Conservation (phyloP, 2,113 vertebrate species). For the Engystomops pustulosus region DNA sequence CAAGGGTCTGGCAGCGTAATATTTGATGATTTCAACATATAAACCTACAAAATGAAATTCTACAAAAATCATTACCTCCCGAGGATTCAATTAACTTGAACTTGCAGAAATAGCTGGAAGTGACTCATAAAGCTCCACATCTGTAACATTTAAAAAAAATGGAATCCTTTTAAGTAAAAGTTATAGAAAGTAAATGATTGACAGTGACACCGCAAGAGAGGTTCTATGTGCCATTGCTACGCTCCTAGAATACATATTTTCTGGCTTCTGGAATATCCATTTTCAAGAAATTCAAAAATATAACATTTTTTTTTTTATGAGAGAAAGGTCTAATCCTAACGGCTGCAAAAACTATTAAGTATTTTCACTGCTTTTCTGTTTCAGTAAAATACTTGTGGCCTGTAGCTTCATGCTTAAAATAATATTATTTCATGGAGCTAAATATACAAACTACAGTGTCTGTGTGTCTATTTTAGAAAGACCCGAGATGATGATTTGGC, state of each 20-base stretch:
- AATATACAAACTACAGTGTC: constrained; percentile 48
- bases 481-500: constrained; percentile 29
- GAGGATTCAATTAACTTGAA: background rate
- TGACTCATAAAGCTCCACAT: constrained; percentile 12
- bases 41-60: background rate
- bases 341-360: constrained; percentile 55
- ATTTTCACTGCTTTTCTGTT: constrained; percentile 38
- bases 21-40: background rate
- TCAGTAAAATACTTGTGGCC: constrained; percentile 50
- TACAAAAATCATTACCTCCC: constrained; percentile 16
- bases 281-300: constrained; percentile 8
- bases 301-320: constrained; percentile 44
- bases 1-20: background rate
- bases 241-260: constrained; percentile 23
- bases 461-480: constrained; percentile 54
- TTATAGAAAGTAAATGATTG: constrained; percentile 15
- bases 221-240: background rate
- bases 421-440: constrained; percentile 49
- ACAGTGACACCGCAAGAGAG: constrained; percentile 1
- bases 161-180: background rate
- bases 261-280: constrained; percentile 17
- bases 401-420: constrained; percentile 53
- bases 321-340: constrained; percentile 19
- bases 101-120: constrained; percentile 3
- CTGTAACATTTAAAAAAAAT: constrained; percentile 12